Evolutionary conservation across 2,888 invertebrate species (phyloP).

Genomic region (Andrena flavipes): DNA sequence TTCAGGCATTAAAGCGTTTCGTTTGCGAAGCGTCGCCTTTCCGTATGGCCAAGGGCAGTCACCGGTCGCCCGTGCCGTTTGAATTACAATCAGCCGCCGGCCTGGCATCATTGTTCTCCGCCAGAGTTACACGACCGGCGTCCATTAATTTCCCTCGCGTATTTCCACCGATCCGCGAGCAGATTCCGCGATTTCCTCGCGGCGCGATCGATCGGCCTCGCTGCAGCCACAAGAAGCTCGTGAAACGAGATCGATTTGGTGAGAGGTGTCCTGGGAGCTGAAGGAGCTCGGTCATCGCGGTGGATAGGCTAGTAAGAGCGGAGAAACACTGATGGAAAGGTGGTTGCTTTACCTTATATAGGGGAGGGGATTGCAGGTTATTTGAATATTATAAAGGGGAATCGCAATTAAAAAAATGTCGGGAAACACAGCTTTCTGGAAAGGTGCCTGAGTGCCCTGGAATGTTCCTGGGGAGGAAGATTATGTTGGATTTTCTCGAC

Average conservation of each 20-base stretch:
- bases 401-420: no score
- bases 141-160: conserved; percentile 53
- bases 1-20: conserved; percentile 64
- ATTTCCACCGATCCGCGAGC: conserved; percentile 22
- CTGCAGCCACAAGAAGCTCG: background rate
- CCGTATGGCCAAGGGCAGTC: conserved; percentile 68
- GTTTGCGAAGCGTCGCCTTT: conserved; percentile 64
- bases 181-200: conserved; percentile 16
- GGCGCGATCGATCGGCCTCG: background rate
- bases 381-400: no score
- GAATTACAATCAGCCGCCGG: conserved; percentile 64
- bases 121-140: conserved; percentile 44
- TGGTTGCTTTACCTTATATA: no score
- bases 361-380: no score
- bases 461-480: no score
- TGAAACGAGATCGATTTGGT: conserved; percentile 25
- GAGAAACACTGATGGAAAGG: no score
- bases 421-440: no score
- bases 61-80: conserved; percentile 58
- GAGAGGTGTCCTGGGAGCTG: background rate
- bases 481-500: no score
- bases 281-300: background rate
- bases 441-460: no score
- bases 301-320: background rate
- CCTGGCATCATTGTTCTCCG: conserved; percentile 40